A percentile compares a stretch with the other conserved stretches of the same genome.
These are phyloP conservation scores for Periplaneta americana DNA, from an alignment of 1,140 invertebrate species.

Conservation along the genomic window DNA sequence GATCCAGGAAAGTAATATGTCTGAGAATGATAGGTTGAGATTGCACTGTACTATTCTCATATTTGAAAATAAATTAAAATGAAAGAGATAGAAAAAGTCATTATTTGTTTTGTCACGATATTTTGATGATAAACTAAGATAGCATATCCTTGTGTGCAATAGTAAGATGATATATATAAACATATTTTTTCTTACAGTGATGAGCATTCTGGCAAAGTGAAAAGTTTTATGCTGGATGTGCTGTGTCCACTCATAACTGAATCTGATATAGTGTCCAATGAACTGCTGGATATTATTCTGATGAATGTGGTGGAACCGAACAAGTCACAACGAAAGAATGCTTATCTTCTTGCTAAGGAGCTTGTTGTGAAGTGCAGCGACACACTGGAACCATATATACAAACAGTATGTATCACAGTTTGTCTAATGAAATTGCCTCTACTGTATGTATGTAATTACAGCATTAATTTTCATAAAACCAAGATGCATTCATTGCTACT, in stretches of 20 bases:
- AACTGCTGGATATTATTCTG: slow-evolving; percentile 89
- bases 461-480: too few relatives aligned
- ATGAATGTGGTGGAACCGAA: slow-evolving; percentile 94
- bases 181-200: slow-evolving; percentile 57
- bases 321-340: slow-evolving; percentile 85
- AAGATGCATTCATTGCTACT: too few relatives aligned
- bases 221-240: slow-evolving; percentile 94
- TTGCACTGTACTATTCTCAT: too few relatives aligned
- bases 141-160: neutral
- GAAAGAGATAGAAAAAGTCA: too few relatives aligned
- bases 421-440: too few relatives aligned
- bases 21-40: too few relatives aligned
- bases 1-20: too few relatives aligned
- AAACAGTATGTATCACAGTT: slow-evolving; percentile 60
- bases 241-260: slow-evolving; percentile 90
- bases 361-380: slow-evolving; percentile 85
- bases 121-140: too few relatives aligned
- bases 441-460: too few relatives aligned
- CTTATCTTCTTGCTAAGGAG: slow-evolving; percentile 87
- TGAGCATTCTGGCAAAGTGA: slow-evolving; percentile 93
- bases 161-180: neutral
- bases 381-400: slow-evolving; percentile 90
- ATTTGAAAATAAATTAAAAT: too few relatives aligned
- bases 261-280: slow-evolving; percentile 90
- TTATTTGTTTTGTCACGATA: too few relatives aligned